Percentiles rank a stretch among this genome's conserved stretches.
Conservation (phyloP, 2,113 vertebrate species). For the Hippocampus mohnikei region DNA sequence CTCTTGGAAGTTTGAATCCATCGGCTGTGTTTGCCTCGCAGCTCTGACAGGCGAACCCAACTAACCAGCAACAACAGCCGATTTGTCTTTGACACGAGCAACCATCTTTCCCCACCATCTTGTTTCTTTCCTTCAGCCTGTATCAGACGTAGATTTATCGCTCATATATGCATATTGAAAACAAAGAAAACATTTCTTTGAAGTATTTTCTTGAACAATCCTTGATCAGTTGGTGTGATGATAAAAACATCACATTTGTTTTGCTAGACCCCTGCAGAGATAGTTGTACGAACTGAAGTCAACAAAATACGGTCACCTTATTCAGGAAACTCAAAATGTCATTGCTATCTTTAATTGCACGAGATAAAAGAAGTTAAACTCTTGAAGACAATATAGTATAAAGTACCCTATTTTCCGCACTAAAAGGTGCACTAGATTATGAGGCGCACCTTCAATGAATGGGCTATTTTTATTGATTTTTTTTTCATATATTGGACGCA, state of each 20-base stretch:
- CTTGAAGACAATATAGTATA: too few species aligned
- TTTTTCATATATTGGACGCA: too few species aligned
- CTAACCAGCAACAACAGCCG: slow-evolving; percentile 17
- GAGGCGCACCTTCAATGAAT: too few species aligned
- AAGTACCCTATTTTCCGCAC: too few species aligned
- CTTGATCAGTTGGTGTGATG: not conserved
- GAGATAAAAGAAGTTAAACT: too few species aligned
- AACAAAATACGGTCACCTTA: not conserved
- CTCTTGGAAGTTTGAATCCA: slow-evolving; percentile 36
- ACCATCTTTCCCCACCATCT: not conserved
- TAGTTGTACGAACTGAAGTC: too few species aligned
- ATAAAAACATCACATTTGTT: not conserved
- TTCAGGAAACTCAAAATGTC: not conserved
- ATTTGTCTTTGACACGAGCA: slow-evolving; percentile 11
- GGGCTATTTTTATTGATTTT: too few species aligned
- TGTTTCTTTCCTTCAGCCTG: not conserved
- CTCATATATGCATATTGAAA: not conserved
- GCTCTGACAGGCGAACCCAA: slow-evolving; percentile 23
- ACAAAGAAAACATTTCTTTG: not conserved
- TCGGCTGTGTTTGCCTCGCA: slow-evolving; percentile 35
- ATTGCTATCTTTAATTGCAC: too few species aligned
- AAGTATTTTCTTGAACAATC: not conserved
- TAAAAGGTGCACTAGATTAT: too few species aligned
- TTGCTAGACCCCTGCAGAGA: not conserved
- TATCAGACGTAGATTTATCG: not conserved